phyloP scores from a whole-genome alignment of 2,888 invertebrate species.

The Aleiodes alternator region DNA sequence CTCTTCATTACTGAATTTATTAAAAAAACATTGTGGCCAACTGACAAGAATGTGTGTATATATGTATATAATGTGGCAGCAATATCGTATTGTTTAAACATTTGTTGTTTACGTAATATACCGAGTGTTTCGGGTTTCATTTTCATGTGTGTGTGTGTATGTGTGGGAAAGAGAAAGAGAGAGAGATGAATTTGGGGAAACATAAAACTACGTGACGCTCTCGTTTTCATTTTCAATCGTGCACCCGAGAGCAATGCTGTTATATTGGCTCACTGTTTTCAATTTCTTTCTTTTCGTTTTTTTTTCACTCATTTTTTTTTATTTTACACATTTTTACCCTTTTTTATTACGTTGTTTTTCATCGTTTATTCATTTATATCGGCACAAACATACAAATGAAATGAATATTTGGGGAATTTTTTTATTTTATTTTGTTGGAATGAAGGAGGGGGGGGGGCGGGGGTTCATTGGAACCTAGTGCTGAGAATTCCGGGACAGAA shows the following conservation, averaged over 20 bases:
- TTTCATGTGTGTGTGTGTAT: neutral
- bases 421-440: no score
- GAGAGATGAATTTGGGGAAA: neutral
- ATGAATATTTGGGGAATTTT: slow-evolving; percentile 13
- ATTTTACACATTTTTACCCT: neutral
- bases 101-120: slow-evolving; percentile 36
- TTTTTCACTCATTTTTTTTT: neutral
- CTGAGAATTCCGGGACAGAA: slow-evolving; percentile 60
- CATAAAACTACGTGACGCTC: neutral
- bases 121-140: neutral
- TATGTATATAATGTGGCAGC: no score
- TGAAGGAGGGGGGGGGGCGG: no score
- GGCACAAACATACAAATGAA: slow-evolving; percentile 17
- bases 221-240: slow-evolving; percentile 8
- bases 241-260: neutral
- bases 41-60: no score
- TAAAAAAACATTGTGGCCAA: no score
- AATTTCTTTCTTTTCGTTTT: slow-evolving; percentile 4
- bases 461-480: slow-evolving; percentile 47
- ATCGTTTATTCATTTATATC: neutral
- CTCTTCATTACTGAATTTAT: no score
- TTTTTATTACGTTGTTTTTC: neutral
- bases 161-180: neutral
- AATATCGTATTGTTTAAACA: slow-evolving; percentile 18
- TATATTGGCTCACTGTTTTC: neutral